A percentile compares a stretch with the other conserved stretches of the same genome.
Evolutionary conservation across 2,797 vertebrate species (phyloP).

Genomic region (Rhinichthys osculus): DNA sequence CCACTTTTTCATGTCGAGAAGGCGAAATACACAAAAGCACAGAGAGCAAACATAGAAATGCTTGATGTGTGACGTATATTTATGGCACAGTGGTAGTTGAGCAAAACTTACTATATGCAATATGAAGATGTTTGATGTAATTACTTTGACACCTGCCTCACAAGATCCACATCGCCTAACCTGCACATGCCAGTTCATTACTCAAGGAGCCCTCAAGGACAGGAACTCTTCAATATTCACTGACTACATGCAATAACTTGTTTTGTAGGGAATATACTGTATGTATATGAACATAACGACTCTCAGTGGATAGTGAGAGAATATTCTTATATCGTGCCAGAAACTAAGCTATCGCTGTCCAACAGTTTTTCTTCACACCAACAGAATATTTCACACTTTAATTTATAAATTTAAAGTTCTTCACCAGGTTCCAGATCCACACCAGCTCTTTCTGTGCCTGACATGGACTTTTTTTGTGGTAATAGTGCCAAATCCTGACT

Average conservation of each 20-base stretch:
- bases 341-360: background rate
- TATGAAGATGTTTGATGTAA: conserved; percentile 24
- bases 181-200: conserved; percentile 20
- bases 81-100: background rate
- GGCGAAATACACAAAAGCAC: background rate
- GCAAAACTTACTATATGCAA: background rate
- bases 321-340: background rate
- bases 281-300: conserved; percentile 17
- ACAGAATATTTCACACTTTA: conserved; percentile 1
- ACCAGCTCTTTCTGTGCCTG: background rate
- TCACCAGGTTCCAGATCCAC: background rate
- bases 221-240: conserved; percentile 3
- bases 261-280: conserved; percentile 13
- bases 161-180: background rate
- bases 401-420: background rate
- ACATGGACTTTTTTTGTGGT: background rate
- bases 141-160: conserved; percentile 30
- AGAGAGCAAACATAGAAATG: background rate
- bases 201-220: conserved; percentile 17
- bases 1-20: conserved; percentile 8
- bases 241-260: conserved; percentile 11
- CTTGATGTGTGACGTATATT: background rate
- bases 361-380: conserved; percentile 6
- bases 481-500: background rate
- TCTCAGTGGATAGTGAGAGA: background rate